Conservation (phyloP, 2,113 vertebrate genomes). For the Chionis minor region DNA sequence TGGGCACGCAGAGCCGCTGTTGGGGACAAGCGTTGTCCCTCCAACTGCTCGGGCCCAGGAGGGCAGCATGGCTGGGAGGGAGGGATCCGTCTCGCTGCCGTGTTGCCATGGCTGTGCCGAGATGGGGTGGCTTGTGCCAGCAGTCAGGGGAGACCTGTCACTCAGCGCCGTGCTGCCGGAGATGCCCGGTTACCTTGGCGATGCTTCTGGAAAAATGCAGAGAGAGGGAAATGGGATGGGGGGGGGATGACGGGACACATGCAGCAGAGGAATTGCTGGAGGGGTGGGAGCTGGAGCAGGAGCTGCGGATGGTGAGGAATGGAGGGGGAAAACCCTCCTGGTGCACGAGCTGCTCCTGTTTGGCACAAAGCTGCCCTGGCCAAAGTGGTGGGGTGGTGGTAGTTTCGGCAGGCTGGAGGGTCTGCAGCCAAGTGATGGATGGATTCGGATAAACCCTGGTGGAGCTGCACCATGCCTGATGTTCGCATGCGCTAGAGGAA, state of each 20-base stretch:
- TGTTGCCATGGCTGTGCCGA: slow-evolving; percentile 44
- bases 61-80: neutral
- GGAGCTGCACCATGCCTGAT: fast-evolving
- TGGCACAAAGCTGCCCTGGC: neutral
- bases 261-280: neutral
- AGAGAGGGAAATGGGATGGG: neutral
- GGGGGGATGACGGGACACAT: neutral
- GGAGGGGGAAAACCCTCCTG: neutral
- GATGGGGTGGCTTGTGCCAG: neutral
- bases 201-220: neutral
- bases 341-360: neutral
- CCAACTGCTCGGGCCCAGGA: neutral
- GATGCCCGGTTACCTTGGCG: slow-evolving; percentile 43
- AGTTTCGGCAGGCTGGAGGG: neutral
- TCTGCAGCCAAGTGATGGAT: neutral
- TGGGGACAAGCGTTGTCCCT: neutral
- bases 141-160: neutral
- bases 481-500: fast-evolving
- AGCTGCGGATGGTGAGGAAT: neutral
- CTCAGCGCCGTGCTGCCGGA: neutral
- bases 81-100: neutral
- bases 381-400: neutral
- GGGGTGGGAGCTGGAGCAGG: neutral
- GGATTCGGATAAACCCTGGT: neutral
- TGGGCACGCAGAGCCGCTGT: neutral